Evolutionary conservation across 2,888 invertebrate species (phyloP), one percentile per base, ranked within the genome.

Genomic region (Oscheius onirici): DNA sequence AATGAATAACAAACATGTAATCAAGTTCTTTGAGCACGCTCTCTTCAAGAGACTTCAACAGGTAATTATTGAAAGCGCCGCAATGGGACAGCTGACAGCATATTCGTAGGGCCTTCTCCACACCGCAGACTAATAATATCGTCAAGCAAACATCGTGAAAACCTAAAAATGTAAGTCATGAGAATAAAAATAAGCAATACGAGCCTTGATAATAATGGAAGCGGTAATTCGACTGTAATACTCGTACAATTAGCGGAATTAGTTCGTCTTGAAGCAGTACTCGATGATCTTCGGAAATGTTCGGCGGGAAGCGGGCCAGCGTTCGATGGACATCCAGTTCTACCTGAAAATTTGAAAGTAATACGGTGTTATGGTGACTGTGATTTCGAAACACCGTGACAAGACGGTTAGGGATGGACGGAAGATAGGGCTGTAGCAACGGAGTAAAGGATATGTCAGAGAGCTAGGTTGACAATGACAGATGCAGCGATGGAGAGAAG

Each of bases 121-220:
- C 74, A 6, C 81, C 87, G 55, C 85, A 73, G 43, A 81, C 86
- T 54, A 83, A 76, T 73, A 83, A 76, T 52, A 84, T 71, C 15
- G 85, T 86, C 49, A 83, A 79, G 71, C 82, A 86, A 68, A 83
- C 81, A 72, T 87, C 87, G 71, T 87, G 87, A 44, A 87, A 87
- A 2, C 87, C 87, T 85, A 61, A 67, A 79, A 58, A n/a, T n/a
- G n/a, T n/a, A n/a, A n/a, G n/a, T n/a, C n/a, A n/a, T n/a, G n/a
- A n/a, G 24, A 61, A 40, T 40, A 24, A 22, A 51, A 46, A 3
- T 17, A n/a, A 22, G 15, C 11, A 11, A 40, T 8, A 20, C 65
- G 11, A 24, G 84, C 86, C 87, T 76, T 87, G 87, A 77, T 87
- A 87, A 73, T 87, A 87, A n/a, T 80, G 78, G 69, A 81, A 88